Evolutionary conservation across 2,888 invertebrate genomes (phyloP).

Genomic region (Limnephilus rhombicus): DNA sequence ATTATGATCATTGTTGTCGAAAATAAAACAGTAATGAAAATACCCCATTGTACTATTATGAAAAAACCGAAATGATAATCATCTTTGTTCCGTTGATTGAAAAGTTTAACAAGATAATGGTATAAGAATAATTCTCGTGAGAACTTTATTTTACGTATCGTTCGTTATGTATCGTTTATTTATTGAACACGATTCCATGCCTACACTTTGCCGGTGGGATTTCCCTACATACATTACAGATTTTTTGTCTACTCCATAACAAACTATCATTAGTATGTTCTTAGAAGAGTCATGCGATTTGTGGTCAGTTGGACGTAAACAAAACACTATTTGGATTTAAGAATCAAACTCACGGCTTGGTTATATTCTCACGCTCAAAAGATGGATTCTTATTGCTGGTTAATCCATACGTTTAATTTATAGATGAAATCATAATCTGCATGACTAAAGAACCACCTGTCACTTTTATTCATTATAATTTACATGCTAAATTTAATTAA

Average conservation of each 20-base stretch:
- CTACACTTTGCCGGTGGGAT: not conserved
- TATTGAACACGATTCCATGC: not conserved
- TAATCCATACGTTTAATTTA: not conserved
- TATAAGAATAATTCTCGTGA: not conserved
- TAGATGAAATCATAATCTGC: constrained; percentile 5
- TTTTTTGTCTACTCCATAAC: constrained; percentile 11
- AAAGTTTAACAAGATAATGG: not conserved
- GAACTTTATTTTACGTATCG: not conserved
- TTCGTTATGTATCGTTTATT: not conserved
- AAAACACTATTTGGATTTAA: not conserved
- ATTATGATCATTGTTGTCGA: too few species aligned
- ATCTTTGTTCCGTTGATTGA: not conserved
- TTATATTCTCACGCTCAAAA: not conserved
- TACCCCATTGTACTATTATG: not conserved
- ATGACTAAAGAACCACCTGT: constrained; percentile 9
- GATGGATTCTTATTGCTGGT: too few species aligned
- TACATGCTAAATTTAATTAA: not conserved
- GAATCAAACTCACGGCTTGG: not conserved
- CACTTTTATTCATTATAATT: not conserved
- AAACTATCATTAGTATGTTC: not conserved
- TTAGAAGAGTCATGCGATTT: not conserved
- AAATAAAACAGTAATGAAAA: not conserved
- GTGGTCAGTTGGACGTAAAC: not conserved
- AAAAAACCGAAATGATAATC: not conserved
- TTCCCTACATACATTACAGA: not conserved